These are phyloP conservation scores for Mastomys natalensis DNA, from an alignment of 2,113 vertebrate species.

Conservation along the genomic window DNA sequence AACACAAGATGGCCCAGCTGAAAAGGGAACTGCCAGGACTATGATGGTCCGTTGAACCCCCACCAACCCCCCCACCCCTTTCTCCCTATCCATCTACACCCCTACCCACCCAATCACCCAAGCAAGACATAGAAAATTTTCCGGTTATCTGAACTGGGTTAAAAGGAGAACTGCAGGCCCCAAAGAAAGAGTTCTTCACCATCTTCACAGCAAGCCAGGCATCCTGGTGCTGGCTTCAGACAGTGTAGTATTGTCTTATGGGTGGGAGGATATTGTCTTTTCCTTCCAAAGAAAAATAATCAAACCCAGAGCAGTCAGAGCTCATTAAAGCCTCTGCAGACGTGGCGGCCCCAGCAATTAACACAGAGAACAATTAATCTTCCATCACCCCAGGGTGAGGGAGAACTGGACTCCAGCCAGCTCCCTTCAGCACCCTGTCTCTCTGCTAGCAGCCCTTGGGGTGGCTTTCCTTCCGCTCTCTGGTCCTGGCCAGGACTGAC, in stretches of 20 bases:
- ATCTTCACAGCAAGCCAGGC: not conserved
- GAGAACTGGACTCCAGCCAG: constrained; percentile 57
- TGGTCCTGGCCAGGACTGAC: not conserved
- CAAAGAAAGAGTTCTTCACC: not conserved
- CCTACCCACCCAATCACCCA: not conserved
- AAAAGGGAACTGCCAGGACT: not conserved
- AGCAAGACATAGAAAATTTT: not conserved
- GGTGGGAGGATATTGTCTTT: constrained; percentile 53
- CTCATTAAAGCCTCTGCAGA: constrained; percentile 77
- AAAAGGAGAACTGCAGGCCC: not conserved
- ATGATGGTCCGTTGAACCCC: not conserved
- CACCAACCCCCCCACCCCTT: too few species aligned
- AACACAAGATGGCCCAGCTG: not conserved
- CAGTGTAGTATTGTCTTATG: constrained; percentile 61
- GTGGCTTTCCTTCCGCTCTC: not conserved
- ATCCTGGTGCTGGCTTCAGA: not conserved
- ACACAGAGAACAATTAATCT: not conserved
- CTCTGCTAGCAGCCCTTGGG: not conserved
- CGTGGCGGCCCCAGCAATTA: constrained; percentile 74
- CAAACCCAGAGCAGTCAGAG: constrained; percentile 65
- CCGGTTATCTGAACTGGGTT: not conserved
- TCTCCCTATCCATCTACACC: too few species aligned
- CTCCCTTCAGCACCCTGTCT: not conserved
- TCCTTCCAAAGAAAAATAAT: constrained; percentile 78
- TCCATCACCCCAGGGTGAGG: not conserved